Evolutionary conservation across 2,888 invertebrate genomes (phyloP), one percentile per base, ranked within the genome.

Genomic region (Syrphus vitripennis): DNA sequence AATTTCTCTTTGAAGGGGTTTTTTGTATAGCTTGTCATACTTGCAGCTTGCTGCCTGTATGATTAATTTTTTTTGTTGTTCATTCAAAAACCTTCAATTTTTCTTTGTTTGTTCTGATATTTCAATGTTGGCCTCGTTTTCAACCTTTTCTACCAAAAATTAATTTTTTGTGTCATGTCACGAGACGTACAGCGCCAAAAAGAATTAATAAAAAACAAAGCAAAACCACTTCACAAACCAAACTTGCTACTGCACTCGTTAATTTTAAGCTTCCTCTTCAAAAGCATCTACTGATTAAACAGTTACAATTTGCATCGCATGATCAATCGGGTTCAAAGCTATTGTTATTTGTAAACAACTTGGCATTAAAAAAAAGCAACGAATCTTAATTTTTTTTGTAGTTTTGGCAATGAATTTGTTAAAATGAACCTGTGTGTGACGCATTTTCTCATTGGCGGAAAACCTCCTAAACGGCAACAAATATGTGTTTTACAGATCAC

Each of bases 251-350:
- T 65, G 65, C 29, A 45, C 29, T 45, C 29, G 45, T 65, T 19
- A 14, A 65, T 45, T 48, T 10, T 29, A 65, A 45, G 31, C 34
- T 65, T 48, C 4, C 21, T 48, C 65, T 48, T 65, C 34, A 21
- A 31, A 48, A 16, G 48, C 65, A 65, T 48, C 65, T 29, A 31
- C 24, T 69, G 53, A 53, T 50, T 69, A 69, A 69, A 53, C 50
- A 5, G 50, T 69, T 69, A 40, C 16, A 53, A 53, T 26, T 12
- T 50, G 24, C 12, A 50, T 50, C 12, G 9, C 3, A 21, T 19
- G 48, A 48, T 48, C 21, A 9, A 48, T 48, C 1, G 4, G 16
- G 21, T 29, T 29, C 29, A 29, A 29, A 29, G 29, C 45, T 45
- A 1, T 14, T 19, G 9, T 5, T 45, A 45, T 45, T 45, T 19